These are phyloP conservation scores for Telenomus remus DNA, from an alignment of 1,140 invertebrate genomes.

Conservation along the genomic window DNA sequence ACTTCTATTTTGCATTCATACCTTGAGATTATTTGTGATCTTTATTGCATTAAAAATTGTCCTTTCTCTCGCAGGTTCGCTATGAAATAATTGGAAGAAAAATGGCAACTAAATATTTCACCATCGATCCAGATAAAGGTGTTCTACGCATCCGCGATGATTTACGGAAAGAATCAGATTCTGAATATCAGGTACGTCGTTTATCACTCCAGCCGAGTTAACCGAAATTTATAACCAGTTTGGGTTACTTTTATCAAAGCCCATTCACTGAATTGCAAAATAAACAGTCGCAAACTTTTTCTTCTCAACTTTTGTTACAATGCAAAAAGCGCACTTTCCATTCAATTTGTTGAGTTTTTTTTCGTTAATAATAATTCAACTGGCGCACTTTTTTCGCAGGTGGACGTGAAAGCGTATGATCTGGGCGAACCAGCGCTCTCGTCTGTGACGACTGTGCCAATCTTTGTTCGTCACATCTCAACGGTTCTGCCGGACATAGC, in stretches of 20 bases:
- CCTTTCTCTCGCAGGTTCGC: constrained; percentile 77
- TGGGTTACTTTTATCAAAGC: no score
- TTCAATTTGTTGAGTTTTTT: no score
- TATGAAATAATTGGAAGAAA: constrained; percentile 89
- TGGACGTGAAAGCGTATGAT: constrained; percentile 91
- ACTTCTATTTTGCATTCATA: no score
- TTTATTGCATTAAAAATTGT: no score
- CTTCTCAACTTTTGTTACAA: no score
- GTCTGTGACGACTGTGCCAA: constrained; percentile 85
- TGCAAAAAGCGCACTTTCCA: no score
- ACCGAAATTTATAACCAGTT: no score
- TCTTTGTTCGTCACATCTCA: constrained; percentile 88
- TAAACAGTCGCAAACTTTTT: no score
- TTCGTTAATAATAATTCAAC: background rate
- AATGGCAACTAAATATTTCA: constrained; percentile 88
- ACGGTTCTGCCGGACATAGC: constrained; percentile 81
- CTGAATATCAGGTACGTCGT: constrained; percentile 83
- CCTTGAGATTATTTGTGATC: no score
- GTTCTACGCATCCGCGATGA: constrained; percentile 86
- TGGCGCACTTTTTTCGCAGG: constrained; percentile 71
- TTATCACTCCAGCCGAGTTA: background rate
- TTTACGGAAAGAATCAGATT: constrained; percentile 87
- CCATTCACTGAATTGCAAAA: no score
- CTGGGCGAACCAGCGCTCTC: constrained; percentile 89
- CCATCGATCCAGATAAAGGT: constrained; percentile 89